Base-by-base conservation (phyloP, 2,888 invertebrate species). In the Gastracanthus pulcherrimus region DNA sequence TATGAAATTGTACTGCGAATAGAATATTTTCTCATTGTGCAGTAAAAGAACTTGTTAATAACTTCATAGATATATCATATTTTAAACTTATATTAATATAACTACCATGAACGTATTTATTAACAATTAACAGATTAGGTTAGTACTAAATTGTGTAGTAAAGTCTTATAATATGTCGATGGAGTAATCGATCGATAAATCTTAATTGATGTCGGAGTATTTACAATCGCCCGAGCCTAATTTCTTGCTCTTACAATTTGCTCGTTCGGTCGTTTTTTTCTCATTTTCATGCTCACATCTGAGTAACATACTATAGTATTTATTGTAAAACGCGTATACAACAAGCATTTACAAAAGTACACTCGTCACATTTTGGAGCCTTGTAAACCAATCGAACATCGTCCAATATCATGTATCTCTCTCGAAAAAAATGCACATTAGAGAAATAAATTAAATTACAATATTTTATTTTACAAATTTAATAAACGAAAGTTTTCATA, bases 301-400 rank as follows among this genome's bases (percentile, higher is more conserved):
- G 13, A 38, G 55, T 26, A 34, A 58, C 55, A 71, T 36, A 6
- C 19, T 34, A 38, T 31, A 62, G 6, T 62, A 75, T 26, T 64
- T 45, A 62, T 34, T 23, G 31, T 34, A 45, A 60, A 45, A 31
- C 26, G 7, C 23, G 41, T 76, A 48, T 64, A 45, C 70, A 80
- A 45, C 31, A 71, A 66, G 71, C 76, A 71, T 71, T 76, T 76
- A 80, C 71, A 76, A 76, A 76, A 64, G 38, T 70, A 80, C 29
- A 60, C 19, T 31, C n/a, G 60, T 5, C 55, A 48, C 16, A 58
- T 38, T 64, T 67, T 76, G 60, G 71, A 71, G n/a, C 51, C 62
- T 77, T 62, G 4, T 19, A 62, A 64, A 62, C 48, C 48, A 38
- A 70, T 77, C 23, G n/a, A 38, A 55, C n/a, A 19, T 51, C 16